These are phyloP conservation scores for Sinohyriopsis cumingii DNA, from an alignment of 2,888 invertebrate species.

Conservation along the genomic window DNA sequence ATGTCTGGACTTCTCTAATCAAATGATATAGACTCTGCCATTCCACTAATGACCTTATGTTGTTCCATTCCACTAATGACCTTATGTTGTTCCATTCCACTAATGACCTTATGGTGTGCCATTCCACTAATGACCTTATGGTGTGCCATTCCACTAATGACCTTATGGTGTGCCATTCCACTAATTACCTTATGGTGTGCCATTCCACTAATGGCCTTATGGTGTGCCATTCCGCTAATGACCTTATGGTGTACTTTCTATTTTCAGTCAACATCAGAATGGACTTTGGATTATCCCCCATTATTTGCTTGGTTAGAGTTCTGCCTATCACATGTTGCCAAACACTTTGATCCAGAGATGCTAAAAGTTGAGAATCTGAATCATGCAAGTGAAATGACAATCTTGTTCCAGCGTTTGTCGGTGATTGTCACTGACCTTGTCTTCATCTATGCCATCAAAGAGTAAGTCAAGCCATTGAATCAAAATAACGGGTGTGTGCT, in stretches of 20 bases:
- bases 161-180: too few relatives aligned
- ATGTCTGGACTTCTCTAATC: too few relatives aligned
- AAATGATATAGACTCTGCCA: too few relatives aligned
- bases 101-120: too few relatives aligned
- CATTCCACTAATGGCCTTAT: too few relatives aligned
- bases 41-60: too few relatives aligned
- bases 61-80: too few relatives aligned
- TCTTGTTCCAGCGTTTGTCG: conserved; percentile 91
- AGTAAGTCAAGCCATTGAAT: conserved; percentile 74
- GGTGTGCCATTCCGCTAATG: too few relatives aligned
- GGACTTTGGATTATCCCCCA: conserved; percentile 99
- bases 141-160: too few relatives aligned
- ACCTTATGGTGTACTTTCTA: background rate
- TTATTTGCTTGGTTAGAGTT: conserved; percentile 98
- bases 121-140: too few relatives aligned
- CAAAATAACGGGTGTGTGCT: conserved; percentile 3
- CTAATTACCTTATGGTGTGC: too few relatives aligned
- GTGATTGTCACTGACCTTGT: conserved; percentile 90
- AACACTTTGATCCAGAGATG: conserved; percentile 88
- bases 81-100: too few relatives aligned
- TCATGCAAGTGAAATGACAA: conserved; percentile 84
- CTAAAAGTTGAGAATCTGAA: conserved; percentile 84
- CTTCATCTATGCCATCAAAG: conserved; percentile 83
- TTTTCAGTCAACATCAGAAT: conserved; percentile 83
- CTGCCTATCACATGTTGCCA: conserved; percentile 82